Evolutionary conservation across 2,797 vertebrate species (phyloP).

Genomic region (Lagodon rhomboides): DNA sequence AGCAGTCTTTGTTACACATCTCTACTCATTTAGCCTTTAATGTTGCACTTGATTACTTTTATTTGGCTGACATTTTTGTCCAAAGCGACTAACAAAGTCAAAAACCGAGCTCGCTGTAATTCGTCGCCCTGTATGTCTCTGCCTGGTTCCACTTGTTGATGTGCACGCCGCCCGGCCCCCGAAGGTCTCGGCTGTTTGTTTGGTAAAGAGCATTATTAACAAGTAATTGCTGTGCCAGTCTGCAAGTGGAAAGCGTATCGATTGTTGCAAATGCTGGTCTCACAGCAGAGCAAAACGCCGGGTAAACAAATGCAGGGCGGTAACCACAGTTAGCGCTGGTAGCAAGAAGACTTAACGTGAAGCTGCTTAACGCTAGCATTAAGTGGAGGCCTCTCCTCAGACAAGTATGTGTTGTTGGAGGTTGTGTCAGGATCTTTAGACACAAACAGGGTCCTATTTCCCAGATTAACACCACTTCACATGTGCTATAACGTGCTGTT

Average conservation of each 20-base stretch:
- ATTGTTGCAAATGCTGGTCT: slow-evolving; percentile 55
- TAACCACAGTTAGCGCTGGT: slow-evolving; percentile 40
- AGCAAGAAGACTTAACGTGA: slow-evolving; percentile 35
- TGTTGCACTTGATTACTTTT: neutral
- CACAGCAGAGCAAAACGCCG: slow-evolving; percentile 45
- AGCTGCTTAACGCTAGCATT: slow-evolving; percentile 24
- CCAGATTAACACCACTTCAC: slow-evolving; percentile 42
- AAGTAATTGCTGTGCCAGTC: slow-evolving; percentile 59
- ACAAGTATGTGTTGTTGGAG: slow-evolving; percentile 28
- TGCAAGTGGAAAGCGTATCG: slow-evolving; percentile 57
- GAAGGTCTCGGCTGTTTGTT: slow-evolving; percentile 40
- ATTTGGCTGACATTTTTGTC: neutral
- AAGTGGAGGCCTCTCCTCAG: slow-evolving; percentile 18
- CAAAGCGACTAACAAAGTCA: neutral
- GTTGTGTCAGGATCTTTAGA: slow-evolving; percentile 40
- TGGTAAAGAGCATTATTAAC: slow-evolving; percentile 39
- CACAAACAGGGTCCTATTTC: slow-evolving; percentile 47
- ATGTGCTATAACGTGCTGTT: slow-evolving; percentile 20
- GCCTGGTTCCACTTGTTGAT: slow-evolving; percentile 15
- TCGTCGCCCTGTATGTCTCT: neutral
- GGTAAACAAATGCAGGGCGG: slow-evolving; percentile 47
- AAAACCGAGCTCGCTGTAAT: neutral
- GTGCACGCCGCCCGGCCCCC: slow-evolving; percentile 13
- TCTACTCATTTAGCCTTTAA: neutral
- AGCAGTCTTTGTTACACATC: neutral